Conservation (phyloP, 1,140 invertebrate species). For the Drosophila pseudoananassae region DNA sequence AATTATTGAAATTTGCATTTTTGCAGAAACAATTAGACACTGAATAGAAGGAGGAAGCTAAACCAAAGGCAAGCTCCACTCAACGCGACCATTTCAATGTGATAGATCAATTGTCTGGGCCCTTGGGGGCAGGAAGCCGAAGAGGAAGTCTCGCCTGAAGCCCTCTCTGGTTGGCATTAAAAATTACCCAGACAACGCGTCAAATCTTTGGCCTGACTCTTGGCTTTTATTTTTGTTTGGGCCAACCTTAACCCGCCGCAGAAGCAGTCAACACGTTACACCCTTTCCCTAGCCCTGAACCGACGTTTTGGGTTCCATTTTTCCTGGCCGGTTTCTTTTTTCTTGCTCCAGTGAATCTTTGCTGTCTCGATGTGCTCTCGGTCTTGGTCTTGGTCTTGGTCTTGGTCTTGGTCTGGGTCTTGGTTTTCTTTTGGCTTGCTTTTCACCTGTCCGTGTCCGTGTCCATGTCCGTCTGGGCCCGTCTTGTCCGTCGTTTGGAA, state of each 20-base stretch:
- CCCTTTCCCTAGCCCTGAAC: constrained; percentile 8
- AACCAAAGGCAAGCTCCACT: constrained; percentile 28
- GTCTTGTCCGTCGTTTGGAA: constrained; percentile 65
- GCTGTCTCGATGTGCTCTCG: constrained; percentile 34
- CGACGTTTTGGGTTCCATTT: constrained; percentile 45
- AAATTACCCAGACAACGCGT: constrained; percentile 50
- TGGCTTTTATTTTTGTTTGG: constrained; percentile 10
- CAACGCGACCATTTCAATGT: constrained; percentile 25
- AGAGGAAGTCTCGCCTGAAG: constrained; percentile 23
- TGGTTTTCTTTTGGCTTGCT: constrained; percentile 65
- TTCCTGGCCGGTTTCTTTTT: constrained; percentile 45
- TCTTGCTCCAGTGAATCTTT: constrained; percentile 50
- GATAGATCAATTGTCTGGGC: constrained; percentile 53
- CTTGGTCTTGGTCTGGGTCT: constrained; percentile 22
- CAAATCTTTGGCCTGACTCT: constrained; percentile 72
- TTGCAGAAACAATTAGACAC: constrained; percentile 49
- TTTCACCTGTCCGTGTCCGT: constrained; percentile 66
- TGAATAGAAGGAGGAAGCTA: constrained; percentile 12
- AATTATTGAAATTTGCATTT: constrained; percentile 59
- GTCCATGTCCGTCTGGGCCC: constrained; percentile 1
- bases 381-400: constrained; percentile 52
- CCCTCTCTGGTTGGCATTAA: constrained; percentile 23
- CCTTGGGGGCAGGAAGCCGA: constrained; percentile 12
- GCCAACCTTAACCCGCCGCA: constrained; percentile 16
- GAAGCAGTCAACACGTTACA: constrained; percentile 29